phyloP scores from a whole-genome alignment of 53 echinoderm and acorn worm genomes.

The Temnopleurus reevesii region DNA sequence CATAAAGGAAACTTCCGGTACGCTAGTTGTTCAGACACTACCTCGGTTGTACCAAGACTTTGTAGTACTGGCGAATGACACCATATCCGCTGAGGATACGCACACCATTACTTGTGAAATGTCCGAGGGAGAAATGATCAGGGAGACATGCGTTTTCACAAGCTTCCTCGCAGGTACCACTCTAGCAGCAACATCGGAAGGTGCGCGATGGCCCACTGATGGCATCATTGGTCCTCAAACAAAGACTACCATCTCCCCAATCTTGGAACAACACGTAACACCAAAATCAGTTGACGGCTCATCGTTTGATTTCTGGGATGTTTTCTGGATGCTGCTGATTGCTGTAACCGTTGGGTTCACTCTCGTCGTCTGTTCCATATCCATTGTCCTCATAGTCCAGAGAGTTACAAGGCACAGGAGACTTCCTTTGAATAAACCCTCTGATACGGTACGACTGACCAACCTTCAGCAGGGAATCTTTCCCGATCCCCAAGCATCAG shows the following conservation, averaged over 20 bases:
- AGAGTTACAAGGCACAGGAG: background rate
- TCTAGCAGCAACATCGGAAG: background rate
- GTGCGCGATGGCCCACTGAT: background rate
- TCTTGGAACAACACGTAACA: background rate
- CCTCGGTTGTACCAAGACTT: background rate
- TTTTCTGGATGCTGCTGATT: constrained; percentile 35
- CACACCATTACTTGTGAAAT: background rate
- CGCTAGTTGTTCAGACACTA: background rate
- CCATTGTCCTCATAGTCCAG: background rate
- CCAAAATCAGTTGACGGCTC: background rate
- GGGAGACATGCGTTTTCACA: background rate
- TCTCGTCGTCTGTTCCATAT: constrained; percentile 17
- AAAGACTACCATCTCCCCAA: too few species aligned
- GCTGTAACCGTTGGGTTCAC: constrained; percentile 1
- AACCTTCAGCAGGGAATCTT: background rate
- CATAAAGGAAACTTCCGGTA: background rate
- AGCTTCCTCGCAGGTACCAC: background rate
- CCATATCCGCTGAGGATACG: background rate
- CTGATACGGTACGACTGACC: background rate
- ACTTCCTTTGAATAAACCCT: background rate
- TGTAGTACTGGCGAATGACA: background rate
- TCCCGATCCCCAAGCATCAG: background rate
- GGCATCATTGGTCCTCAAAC: background rate
- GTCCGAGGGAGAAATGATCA: background rate
- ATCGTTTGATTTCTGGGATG: constrained; percentile 6